These are phyloP conservation scores for Notodonta dromedarius DNA, from an alignment of 2,888 invertebrate genomes.

Conservation along the genomic window DNA sequence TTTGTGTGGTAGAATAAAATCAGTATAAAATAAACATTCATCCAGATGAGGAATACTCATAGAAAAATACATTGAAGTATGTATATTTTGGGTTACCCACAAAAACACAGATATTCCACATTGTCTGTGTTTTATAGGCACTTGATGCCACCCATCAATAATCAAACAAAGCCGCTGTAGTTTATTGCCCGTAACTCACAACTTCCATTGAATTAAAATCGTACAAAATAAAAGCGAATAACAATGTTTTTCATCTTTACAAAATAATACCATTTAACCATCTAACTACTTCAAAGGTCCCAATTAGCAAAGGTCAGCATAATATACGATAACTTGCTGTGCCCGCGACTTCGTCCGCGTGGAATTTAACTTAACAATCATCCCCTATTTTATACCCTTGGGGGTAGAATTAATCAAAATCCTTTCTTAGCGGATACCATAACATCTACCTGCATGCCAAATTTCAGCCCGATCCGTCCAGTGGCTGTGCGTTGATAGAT, in stretches of 20 bases:
- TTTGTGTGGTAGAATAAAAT: no score
- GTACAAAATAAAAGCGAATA: background rate
- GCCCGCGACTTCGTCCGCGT: no score
- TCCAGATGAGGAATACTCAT: background rate
- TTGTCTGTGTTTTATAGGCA: conserved; percentile 3
- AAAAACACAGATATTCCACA: background rate
- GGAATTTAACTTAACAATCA: no score
- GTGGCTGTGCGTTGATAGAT: no score
- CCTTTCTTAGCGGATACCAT: no score
- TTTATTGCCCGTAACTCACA: background rate
- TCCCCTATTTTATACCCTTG: no score
- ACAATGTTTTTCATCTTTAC: background rate
- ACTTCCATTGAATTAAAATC: background rate
- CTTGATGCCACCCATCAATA: background rate
- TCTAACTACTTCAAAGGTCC: conserved; percentile 13
- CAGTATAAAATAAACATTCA: background rate
- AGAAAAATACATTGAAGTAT: background rate
- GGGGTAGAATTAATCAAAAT: no score
- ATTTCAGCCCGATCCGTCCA: no score
- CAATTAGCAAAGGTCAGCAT: conserved; percentile 1
- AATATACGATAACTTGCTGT: no score
- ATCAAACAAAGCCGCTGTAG: background rate
- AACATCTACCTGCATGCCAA: no score
- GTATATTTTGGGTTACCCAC: background rate
- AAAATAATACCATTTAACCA: conserved; percentile 17